Conservation (phyloP, 2,888 invertebrate genomes). For the Drosophila mayaguana region DNA sequence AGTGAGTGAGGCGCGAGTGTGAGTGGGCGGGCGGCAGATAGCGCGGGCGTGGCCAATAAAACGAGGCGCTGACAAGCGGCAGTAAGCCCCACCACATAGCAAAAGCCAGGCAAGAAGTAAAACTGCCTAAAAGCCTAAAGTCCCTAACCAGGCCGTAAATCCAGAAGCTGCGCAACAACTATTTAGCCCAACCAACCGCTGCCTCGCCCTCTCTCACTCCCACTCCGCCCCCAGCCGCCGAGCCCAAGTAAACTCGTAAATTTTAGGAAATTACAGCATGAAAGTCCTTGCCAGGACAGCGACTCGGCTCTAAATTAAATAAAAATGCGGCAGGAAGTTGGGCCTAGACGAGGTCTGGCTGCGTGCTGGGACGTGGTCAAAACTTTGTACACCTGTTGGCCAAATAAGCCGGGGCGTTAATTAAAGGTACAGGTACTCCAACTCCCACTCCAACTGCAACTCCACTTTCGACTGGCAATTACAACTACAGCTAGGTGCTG, state of each 20-base stretch:
- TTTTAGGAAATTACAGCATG: constrained; percentile 76
- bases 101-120: constrained; percentile 13
- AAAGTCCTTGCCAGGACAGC: constrained; percentile 57
- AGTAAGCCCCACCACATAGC: constrained; percentile 1
- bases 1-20: constrained; percentile 22
- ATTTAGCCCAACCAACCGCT: background rate
- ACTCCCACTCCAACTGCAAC: background rate
- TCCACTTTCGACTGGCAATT: background rate
- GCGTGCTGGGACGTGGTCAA: constrained; percentile 38
- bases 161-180: constrained; percentile 47
- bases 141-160: constrained; percentile 67
- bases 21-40: constrained; percentile 1
- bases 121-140: constrained; percentile 32
- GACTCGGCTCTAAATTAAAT: constrained; percentile 73
- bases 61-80: constrained; percentile 73
- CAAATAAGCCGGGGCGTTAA: constrained; percentile 61
- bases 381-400: constrained; percentile 72
- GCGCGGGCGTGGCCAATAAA: constrained; percentile 57
- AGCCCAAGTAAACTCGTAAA: constrained; percentile 73
- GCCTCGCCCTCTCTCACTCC: background rate
- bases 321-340: constrained; percentile 53
- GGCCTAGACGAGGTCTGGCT: background rate
- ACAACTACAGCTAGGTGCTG: background rate
- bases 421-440: constrained; percentile 59
- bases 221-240: background rate